Percentiles rank a stretch among this genome's conserved stretches.
Evolutionary conservation across 2,888 invertebrate genomes (phyloP).

Genomic region (Sialis fuliginosa): DNA sequence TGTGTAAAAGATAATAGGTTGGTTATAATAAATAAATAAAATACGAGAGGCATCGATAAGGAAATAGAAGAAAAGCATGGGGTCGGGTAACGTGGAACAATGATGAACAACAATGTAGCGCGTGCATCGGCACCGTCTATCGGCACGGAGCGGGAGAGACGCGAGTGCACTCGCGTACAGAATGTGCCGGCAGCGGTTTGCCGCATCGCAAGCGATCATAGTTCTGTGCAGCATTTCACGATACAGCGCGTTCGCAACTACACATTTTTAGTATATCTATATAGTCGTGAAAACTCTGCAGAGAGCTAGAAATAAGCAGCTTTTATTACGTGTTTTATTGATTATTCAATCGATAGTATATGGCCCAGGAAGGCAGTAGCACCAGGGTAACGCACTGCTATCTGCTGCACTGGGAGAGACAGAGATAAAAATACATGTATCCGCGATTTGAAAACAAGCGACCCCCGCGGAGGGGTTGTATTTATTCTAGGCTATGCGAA

Average conservation of each 20-base stretch:
- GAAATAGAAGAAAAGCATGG: neutral
- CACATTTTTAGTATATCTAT: conserved; percentile 6
- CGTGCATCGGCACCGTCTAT: neutral
- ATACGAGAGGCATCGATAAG: neutral
- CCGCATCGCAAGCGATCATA: neutral
- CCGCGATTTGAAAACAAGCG: conserved; percentile 5
- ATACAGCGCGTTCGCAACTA: conserved; percentile 1
- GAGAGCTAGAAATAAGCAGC: conserved; percentile 17
- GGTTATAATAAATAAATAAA: neutral
- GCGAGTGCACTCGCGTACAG: neutral
- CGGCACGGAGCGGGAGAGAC: neutral
- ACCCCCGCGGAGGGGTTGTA: conserved; percentile 6
- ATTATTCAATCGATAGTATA: conserved; percentile 34
- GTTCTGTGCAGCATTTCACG: neutral
- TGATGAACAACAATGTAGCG: neutral
- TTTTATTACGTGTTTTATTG: conserved; percentile 30
- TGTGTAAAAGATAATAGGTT: neutral
- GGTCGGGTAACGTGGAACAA: neutral
- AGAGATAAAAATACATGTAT: conserved; percentile 3
- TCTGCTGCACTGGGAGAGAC: conserved; percentile 1
- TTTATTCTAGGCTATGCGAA: conserved; percentile 10
- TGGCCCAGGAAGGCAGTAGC: conserved; percentile 18
- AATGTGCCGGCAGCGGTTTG: too few species aligned
- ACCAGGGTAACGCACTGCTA: conserved; percentile 3
- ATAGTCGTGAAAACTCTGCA: conserved; percentile 24